Conservation (phyloP, 37 sponge, comb jelly and placozoan genomes). For the Tethya wilhelma region DNA sequence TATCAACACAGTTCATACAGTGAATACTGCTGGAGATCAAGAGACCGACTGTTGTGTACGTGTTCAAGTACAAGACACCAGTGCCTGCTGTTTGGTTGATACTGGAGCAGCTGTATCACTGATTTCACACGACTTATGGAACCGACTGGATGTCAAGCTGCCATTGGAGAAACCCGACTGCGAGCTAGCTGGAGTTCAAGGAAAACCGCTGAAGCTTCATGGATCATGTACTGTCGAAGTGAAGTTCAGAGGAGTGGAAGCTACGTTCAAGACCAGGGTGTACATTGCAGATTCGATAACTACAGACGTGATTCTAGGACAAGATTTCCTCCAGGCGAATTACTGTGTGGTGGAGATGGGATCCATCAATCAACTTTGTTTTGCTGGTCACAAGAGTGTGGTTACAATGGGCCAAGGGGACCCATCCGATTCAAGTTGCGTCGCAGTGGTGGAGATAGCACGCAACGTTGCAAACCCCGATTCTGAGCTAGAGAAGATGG, state of each 20-base stretch:
- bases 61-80: slow-evolving; percentile 1
- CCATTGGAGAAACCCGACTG: not conserved
- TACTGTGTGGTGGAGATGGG: not conserved
- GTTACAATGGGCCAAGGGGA: no score
- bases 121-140: not conserved
- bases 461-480: no score
- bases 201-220: not conserved
- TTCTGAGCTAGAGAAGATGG: no score
- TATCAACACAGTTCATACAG: no score
- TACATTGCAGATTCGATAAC: not conserved
- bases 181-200: not conserved
- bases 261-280: not conserved
- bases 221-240: not conserved
- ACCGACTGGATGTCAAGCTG: not conserved
- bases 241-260: not conserved
- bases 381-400: no score
- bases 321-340: not conserved
- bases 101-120: slow-evolving; percentile 36
- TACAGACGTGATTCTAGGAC: not conserved
- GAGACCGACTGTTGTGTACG: not conserved
- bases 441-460: no score
- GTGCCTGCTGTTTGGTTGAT: slow-evolving; percentile 22
- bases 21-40: no score
- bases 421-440: no score
- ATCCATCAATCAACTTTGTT: not conserved